These are phyloP conservation scores for Carcharodon carcharias DNA, from an alignment of 2,797 vertebrate species.

Conservation along the genomic window DNA sequence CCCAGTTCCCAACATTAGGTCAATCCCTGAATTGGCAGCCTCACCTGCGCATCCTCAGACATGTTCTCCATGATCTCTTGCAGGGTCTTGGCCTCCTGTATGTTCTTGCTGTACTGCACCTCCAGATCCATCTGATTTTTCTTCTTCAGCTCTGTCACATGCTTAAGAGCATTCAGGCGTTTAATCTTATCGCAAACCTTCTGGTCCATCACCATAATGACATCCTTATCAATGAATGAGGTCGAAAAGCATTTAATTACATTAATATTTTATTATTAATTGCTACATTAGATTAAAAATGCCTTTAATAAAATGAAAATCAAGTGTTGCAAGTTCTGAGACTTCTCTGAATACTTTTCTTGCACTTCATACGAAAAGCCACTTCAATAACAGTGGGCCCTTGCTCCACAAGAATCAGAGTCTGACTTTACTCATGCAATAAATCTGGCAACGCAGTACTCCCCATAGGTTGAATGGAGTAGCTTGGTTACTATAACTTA, in stretches of 20 bases:
- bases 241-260: not conserved
- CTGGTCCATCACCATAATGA: slow-evolving; percentile 58
- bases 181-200: slow-evolving; percentile 63
- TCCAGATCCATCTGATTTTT: slow-evolving; percentile 56
- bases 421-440: not conserved
- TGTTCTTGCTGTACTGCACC: slow-evolving; percentile 51
- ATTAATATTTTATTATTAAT: not conserved
- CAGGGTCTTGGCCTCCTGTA: slow-evolving; percentile 41
- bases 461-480: not conserved
- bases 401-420: not conserved
- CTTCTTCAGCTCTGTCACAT: slow-evolving; percentile 54
- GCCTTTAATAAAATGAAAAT: not conserved
- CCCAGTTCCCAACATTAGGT: not conserved
- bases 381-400: not conserved
- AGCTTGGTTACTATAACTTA: not conserved
- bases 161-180: slow-evolving; percentile 63
- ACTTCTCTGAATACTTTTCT: not conserved
- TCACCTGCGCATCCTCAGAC: slow-evolving; percentile 60
- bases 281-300: not conserved
- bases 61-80: slow-evolving; percentile 39
- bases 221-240: slow-evolving; percentile 51
- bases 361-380: not conserved
- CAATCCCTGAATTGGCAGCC: not conserved
- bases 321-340: not conserved
- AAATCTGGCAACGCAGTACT: not conserved